A percentile compares a stretch with the other conserved stretches of the same genome.
phyloP scores from a whole-genome alignment of 2,888 invertebrate species.

The Alloscopus bannaensis region DNA sequence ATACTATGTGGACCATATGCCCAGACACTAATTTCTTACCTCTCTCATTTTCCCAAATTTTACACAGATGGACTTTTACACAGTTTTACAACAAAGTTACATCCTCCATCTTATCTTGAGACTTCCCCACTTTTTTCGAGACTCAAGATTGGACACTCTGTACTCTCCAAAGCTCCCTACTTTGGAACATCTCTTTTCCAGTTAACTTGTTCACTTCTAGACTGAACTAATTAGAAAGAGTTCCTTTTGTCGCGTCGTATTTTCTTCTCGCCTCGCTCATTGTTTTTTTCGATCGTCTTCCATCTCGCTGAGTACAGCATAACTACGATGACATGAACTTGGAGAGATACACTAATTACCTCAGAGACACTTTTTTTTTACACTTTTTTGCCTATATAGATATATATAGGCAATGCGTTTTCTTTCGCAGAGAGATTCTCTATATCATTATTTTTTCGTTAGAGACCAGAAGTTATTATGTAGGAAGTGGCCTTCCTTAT shows the following conservation, averaged over 20 bases:
- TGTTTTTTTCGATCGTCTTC: background rate
- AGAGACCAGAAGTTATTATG: background rate
- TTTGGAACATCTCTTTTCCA: too few relatives aligned
- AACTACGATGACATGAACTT: conserved; percentile 6
- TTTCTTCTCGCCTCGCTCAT: background rate
- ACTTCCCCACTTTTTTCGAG: too few relatives aligned
- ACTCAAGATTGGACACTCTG: background rate
- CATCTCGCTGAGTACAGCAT: background rate
- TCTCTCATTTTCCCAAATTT: background rate
- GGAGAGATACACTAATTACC: conserved; percentile 49
- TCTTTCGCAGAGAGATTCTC: background rate
- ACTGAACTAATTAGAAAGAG: conserved; percentile 21
- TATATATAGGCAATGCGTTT: background rate
- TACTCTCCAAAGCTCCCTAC: background rate
- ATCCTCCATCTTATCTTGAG: too few relatives aligned
- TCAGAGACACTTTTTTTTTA: conserved; percentile 23
- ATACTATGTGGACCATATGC: background rate
- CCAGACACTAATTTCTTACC: background rate
- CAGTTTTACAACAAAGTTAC: too few relatives aligned
- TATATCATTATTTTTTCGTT: background rate
- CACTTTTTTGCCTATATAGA: background rate
- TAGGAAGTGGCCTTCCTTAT: too few relatives aligned
- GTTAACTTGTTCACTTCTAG: too few relatives aligned
- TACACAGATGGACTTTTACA: too few relatives aligned
- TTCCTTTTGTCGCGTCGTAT: background rate